phyloP scores from a whole-genome alignment of 2,797 vertebrate genomes.

The Chaenodraco wilsoni region DNA sequence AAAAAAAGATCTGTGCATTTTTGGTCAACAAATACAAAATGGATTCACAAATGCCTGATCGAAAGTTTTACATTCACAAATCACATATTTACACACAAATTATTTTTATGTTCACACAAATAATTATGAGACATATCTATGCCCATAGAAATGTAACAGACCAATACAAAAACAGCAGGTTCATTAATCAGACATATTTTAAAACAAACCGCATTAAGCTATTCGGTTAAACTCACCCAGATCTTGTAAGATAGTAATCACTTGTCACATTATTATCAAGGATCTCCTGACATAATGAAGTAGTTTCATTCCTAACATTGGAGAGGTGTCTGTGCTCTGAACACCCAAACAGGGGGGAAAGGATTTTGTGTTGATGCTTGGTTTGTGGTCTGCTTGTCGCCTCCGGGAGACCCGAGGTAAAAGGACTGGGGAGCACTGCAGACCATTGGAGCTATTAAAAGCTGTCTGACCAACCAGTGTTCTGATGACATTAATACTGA shows the following conservation, averaged over 20 bases:
- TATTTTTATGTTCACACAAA: no score
- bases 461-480: conserved; percentile 38
- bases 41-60: no score
- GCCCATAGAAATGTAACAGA: neutral
- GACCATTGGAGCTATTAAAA: conserved; percentile 48
- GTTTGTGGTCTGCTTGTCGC: conserved; percentile 4
- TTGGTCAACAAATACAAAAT: no score
- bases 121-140: no score
- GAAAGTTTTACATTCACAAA: no score
- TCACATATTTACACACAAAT: no score
- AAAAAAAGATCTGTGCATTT: no score
- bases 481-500: conserved; percentile 52
- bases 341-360: neutral
- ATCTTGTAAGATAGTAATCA: conserved; percentile 1
- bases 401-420: conserved; percentile 41
- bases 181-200: neutral
- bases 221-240: conserved; percentile 29
- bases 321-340: neutral
- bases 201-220: neutral
- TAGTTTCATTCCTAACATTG: neutral
- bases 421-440: neutral
- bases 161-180: neutral
- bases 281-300: conserved; percentile 7
- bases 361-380: conserved; percentile 3
- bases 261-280: neutral